Percentiles rank a stretch among this genome's conserved stretches.
phyloP scores from a whole-genome alignment of 2,797 vertebrate genomes.

The Holocentrus rufus region DNA sequence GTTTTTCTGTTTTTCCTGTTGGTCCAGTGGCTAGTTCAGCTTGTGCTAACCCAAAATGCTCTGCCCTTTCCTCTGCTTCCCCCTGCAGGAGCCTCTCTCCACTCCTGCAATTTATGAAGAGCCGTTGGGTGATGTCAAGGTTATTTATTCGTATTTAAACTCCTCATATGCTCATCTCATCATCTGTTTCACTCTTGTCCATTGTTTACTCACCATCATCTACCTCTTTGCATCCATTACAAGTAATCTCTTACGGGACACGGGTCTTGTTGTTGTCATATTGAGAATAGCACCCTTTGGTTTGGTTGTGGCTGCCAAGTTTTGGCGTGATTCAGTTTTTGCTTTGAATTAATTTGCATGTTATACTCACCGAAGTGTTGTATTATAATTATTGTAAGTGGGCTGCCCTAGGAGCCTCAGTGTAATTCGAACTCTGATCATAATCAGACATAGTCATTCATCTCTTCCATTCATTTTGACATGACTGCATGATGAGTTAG shows the following conservation, averaged over 20 bases:
- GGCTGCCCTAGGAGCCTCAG: no score
- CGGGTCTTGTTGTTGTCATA: no score
- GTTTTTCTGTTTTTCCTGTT: slow-evolving; percentile 32
- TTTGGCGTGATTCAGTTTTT: slow-evolving; percentile 9
- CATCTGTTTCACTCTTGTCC: slow-evolving; percentile 12
- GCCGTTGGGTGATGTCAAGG: slow-evolving; percentile 83
- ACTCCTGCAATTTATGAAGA: slow-evolving; percentile 83
- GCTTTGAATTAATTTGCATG: slow-evolving; percentile 8
- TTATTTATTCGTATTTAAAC: slow-evolving; percentile 73
- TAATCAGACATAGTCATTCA: background rate
- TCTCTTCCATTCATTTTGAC: slow-evolving; percentile 8
- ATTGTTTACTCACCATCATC: background rate
- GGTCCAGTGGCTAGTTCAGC: slow-evolving; percentile 11
- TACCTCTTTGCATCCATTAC: background rate
- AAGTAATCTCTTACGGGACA: background rate
- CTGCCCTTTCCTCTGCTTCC: slow-evolving; percentile 73
- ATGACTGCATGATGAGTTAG: background rate
- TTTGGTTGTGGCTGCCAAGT: background rate
- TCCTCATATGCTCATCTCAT: slow-evolving; percentile 12
- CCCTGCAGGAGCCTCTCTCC: slow-evolving; percentile 83
- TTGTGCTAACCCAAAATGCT: slow-evolving; percentile 66
- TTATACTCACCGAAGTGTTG: no score
- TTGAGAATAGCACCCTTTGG: slow-evolving; percentile 6
- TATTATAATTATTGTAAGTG: no score
- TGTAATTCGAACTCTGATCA: background rate